Conservation (phyloP, 2,113 vertebrate genomes). For the Oryzias curvinotus region DNA sequence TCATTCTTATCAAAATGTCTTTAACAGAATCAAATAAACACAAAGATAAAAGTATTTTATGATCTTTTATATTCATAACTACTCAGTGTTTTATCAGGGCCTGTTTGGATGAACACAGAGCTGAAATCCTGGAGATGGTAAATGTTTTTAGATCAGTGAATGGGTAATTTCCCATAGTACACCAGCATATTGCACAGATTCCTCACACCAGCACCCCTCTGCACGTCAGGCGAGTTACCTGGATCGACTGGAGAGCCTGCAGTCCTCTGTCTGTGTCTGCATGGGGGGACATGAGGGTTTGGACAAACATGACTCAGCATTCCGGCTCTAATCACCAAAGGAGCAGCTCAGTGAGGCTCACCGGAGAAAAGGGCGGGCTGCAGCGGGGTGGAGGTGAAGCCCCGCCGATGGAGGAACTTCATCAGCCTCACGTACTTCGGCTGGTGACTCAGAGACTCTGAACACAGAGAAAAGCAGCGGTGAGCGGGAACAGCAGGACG, state of each 20-base stretch:
- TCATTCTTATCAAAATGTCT: no score
- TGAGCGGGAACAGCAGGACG: neutral
- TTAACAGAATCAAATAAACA: no score
- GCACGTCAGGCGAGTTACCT: slow-evolving; percentile 51
- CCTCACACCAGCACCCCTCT: no score
- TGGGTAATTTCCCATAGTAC: no score
- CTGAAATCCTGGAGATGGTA: no score
- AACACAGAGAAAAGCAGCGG: neutral
- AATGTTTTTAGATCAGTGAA: no score
- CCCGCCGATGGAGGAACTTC: slow-evolving; percentile 86
- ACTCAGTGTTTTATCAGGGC: no score
- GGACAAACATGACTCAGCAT: neutral
- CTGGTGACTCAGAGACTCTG: slow-evolving; percentile 82
- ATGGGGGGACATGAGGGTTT: neutral
- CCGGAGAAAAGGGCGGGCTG: slow-evolving; percentile 83
- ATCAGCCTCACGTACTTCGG: slow-evolving; percentile 80
- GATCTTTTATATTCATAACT: no score
- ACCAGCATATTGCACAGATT: no score
- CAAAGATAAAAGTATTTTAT: no score
- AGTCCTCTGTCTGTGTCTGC: slow-evolving; percentile 91
- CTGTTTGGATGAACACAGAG: no score
- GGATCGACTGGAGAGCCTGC: slow-evolving; percentile 76
- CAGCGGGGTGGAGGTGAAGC: slow-evolving; percentile 79
- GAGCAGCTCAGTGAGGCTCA: slow-evolving; percentile 41
- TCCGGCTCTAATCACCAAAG: accelerated